A percentile compares a stretch with the other conserved stretches of the same genome.
phyloP scores from a whole-genome alignment of 2,888 invertebrate species.

The Adelphocoris suturalis region DNA sequence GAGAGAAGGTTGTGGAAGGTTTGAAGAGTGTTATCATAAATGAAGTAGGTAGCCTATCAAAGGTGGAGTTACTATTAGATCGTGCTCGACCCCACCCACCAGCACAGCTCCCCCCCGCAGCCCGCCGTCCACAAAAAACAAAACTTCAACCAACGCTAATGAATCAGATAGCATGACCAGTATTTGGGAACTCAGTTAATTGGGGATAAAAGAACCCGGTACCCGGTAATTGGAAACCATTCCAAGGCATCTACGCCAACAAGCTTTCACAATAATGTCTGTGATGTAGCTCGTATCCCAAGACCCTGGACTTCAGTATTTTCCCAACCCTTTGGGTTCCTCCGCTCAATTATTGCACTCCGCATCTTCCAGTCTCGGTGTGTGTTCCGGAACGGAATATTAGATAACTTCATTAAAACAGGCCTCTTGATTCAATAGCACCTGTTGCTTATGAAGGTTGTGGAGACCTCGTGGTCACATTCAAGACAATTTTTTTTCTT shows the following conservation, averaged over 20 bases:
- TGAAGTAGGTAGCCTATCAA: conserved; percentile 72
- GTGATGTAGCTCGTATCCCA: conserved; percentile 59
- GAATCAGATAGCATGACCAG: conserved; percentile 71
- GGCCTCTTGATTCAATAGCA: background rate
- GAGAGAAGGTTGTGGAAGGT: conserved; percentile 52
- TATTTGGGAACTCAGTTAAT: conserved; percentile 70
- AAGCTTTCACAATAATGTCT: conserved; percentile 68
- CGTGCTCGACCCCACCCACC: conserved; percentile 70
- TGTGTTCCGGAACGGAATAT: background rate
- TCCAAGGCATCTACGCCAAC: conserved; percentile 69
- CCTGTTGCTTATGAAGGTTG: too few relatives aligned
- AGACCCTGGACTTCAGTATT: conserved; percentile 51
- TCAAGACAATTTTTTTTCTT: too few relatives aligned
- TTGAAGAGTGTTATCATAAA: conserved; percentile 71
- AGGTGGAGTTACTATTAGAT: conserved; percentile 70
- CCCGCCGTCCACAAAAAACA: conserved; percentile 56
- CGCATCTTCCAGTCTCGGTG: background rate
- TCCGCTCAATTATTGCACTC: conserved; percentile 57
- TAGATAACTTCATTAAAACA: background rate
- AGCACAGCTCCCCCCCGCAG: conserved; percentile 53
- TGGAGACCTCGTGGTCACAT: too few relatives aligned
- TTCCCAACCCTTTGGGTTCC: conserved; percentile 38
- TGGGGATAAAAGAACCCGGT: conserved; percentile 71
- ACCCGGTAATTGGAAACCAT: conserved; percentile 71
- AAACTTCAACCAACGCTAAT: conserved; percentile 67